Percentiles rank a stretch among this genome's conserved stretches.
Evolutionary conservation across 2,888 invertebrate species (phyloP).

Genomic region (Catonia carolina): DNA sequence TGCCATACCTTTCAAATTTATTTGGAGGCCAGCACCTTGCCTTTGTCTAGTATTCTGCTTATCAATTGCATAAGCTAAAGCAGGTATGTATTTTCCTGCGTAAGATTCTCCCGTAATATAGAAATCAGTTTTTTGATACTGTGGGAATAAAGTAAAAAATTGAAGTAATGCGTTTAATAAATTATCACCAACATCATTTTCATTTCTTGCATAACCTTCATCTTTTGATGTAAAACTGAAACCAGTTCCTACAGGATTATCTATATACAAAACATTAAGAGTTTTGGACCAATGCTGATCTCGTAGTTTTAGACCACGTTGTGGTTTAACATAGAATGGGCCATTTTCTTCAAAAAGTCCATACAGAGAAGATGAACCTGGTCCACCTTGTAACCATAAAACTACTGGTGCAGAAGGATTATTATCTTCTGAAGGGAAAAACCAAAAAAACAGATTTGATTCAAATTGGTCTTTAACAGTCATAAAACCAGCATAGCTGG

Average conservation of each 20-base stretch:
- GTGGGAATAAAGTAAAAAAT: constrained; percentile 77
- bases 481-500: constrained; percentile 56
- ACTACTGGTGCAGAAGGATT: constrained; percentile 55
- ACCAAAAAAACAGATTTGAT: constrained; percentile 49
- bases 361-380: constrained; percentile 70
- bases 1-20: constrained; percentile 64
- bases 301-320: constrained; percentile 50
- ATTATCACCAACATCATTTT: constrained; percentile 72
- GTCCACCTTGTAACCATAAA: constrained; percentile 82
- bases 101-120: constrained; percentile 88
- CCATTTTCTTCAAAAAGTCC: constrained; percentile 82
- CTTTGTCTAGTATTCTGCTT: constrained; percentile 42
- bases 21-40: constrained; percentile 51
- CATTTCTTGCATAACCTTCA: constrained; percentile 69
- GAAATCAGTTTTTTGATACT: constrained; percentile 66
- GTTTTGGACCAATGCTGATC: constrained; percentile 73
- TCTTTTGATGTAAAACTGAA: constrained; percentile 79
- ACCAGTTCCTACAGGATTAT: constrained; percentile 89
- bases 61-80: constrained; percentile 65
- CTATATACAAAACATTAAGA: constrained; percentile 79
- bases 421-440: constrained; percentile 43
- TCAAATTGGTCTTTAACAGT: constrained; percentile 48
- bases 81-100: constrained; percentile 75
- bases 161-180: constrained; percentile 69
- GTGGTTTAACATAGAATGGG: constrained; percentile 48